Conservation (phyloP, 2,797 vertebrate species). For the Siniperca obscura region DNA sequence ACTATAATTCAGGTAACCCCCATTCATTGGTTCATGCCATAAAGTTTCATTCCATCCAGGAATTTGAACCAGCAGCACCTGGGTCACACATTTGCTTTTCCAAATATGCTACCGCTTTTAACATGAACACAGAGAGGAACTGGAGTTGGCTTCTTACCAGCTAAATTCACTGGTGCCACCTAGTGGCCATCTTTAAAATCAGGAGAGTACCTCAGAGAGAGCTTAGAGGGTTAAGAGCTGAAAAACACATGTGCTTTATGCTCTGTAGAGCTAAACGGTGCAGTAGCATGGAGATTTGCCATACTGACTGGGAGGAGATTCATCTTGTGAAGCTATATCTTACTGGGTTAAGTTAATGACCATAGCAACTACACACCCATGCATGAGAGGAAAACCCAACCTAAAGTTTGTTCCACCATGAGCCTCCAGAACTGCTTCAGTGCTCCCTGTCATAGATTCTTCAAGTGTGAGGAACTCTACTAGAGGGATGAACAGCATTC, state of each 20-base stretch:
- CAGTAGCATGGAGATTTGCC: neutral
- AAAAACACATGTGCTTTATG: neutral
- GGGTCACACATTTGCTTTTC: neutral
- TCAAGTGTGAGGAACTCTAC: no score
- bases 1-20: neutral
- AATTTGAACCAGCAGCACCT: slow-evolving; percentile 6
- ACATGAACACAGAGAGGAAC: neutral
- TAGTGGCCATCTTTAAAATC: slow-evolving; percentile 56
- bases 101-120: neutral
- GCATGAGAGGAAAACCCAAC: neutral
- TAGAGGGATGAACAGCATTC: no score
- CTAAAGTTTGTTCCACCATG: no score
- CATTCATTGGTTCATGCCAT: neutral
- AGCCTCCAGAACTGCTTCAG: no score
- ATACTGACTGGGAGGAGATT: neutral
- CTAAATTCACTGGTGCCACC: slow-evolving; percentile 73
- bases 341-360: neutral
- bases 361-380: neutral
- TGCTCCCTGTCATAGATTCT: no score
- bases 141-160: slow-evolving; percentile 19
- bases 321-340: neutral
- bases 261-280: neutral
- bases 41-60: neutral
- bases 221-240: neutral
- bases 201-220: neutral